Percentiles rank a stretch among this genome's conserved stretches.
Conservation (phyloP, 2,888 invertebrate genomes). For the Iselma pallidipennis region DNA sequence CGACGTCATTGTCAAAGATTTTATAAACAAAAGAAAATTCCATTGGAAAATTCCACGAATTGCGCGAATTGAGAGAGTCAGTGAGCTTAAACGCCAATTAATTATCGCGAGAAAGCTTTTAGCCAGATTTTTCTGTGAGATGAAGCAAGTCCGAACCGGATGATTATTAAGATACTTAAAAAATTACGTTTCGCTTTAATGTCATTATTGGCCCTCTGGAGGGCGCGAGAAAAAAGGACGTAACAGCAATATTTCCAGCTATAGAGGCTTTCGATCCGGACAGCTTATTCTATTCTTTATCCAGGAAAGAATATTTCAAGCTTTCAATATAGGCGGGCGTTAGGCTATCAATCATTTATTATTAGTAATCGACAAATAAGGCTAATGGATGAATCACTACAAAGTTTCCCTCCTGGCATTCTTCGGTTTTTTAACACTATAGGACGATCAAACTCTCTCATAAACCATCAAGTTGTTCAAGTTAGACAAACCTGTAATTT, state of each 20-base stretch:
- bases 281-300: constrained; percentile 17
- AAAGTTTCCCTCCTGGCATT: constrained; percentile 33
- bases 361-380: constrained; percentile 40
- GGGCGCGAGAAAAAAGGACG: constrained; percentile 7
- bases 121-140: neutral
- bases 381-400: constrained; percentile 40
- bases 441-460: no score
- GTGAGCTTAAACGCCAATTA: constrained; percentile 3
- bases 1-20: constrained; percentile 5
- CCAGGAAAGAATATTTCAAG: constrained; percentile 29
- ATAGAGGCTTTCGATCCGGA: constrained; percentile 1
- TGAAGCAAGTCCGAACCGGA: constrained; percentile 4
- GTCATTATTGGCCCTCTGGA: constrained; percentile 16
- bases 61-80: neutral
- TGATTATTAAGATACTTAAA: constrained; percentile 14
- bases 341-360: constrained; percentile 40
- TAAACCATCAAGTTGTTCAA: neutral
- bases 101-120: constrained; percentile 2
- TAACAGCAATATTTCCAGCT: neutral
- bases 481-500: no score
- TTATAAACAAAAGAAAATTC: neutral
- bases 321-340: constrained; percentile 33
- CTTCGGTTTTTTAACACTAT: no score
- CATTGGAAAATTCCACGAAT: neutral
- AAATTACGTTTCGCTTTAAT: constrained; percentile 19